phyloP scores from a whole-genome alignment of 1,140 invertebrate species.

The Epicauta chinensis region DNA sequence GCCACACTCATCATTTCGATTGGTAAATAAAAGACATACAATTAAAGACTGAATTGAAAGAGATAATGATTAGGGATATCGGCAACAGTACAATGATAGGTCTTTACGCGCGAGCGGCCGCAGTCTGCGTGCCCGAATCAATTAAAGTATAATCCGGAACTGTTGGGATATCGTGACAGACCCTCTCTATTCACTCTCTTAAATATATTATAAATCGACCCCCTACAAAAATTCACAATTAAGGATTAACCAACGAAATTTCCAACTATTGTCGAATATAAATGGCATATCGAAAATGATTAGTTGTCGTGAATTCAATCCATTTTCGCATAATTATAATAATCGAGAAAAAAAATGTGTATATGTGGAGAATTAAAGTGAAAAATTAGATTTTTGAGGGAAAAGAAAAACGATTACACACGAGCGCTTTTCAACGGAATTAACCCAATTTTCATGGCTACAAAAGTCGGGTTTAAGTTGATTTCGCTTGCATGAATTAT shows the following conservation, averaged over 20 bases:
- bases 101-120: constrained; percentile 39
- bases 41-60: constrained; percentile 36
- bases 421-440: constrained; percentile 5
- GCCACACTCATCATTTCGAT: background rate
- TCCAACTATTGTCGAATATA: too few species aligned
- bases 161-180: constrained; percentile 38
- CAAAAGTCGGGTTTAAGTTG: constrained; percentile 2
- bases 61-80: constrained; percentile 43
- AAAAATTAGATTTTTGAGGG: too few species aligned
- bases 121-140: constrained; percentile 44
- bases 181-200: constrained; percentile 20
- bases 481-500: background rate
- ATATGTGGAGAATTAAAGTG: too few species aligned
- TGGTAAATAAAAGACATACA: constrained; percentile 35
- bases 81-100: constrained; percentile 36
- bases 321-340: too few species aligned
- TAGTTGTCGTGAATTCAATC: too few species aligned
- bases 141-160: constrained; percentile 46
- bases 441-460: constrained; percentile 1
- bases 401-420: background rate
- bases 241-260: too few species aligned
- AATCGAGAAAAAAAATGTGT: too few species aligned
- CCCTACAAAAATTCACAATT: too few species aligned
- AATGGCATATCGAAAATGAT: too few species aligned
- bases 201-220: too few species aligned